Evolutionary conservation across 2,113 vertebrate genomes (phyloP), one percentile per base, ranked within the genome.

Genomic region (Platichthys flesus): DNA sequence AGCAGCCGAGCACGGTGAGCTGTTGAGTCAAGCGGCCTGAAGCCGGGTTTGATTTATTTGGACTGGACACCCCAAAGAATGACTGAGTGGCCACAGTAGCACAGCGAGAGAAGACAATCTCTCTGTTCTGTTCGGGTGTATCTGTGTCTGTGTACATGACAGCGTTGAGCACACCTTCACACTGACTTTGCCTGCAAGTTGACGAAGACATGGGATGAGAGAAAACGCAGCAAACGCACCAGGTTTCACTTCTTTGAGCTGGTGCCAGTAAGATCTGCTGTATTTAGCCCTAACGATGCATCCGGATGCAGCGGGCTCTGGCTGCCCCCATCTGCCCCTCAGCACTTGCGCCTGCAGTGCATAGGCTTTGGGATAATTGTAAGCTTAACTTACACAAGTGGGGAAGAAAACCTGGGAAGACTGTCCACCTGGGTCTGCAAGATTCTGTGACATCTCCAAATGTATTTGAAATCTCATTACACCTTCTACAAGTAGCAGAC

Each of bases 1-100:
- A 97, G 84, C 96, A 98, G 76, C 94, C 96, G 14, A 97, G 96
- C 85, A 96, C 97, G 0, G 96, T 99, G 90, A 98, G 97, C 89
- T 99, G 97, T 60, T 98, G 94, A 97, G 87, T 23, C n/a, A 31
- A 69, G 56, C 47, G 20, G 35, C 20, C 24, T 9, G 64, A 35
- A 69, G 68, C 24, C 40, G 60, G 60, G 54, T 61, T 75, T 28
- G 70, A 69, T 45, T 54, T 76, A 67, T 72, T 84, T 65, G 67
- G 67, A 82, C 67, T 71, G 69, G 75, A 80, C 69, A 54, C 47
- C 86, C 81, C 87, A 82, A 87, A 86, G 85, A 84, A 80, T 69
- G 76, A 87, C 85, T 76, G 76, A 81, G 54, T 5, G 70, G 80
- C 82, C 64, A 62, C 76, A 76, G 88, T 85, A 85, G 89, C 89